Evolutionary conservation across 2,888 invertebrate genomes (phyloP).

Genomic region (Caenorhabditis imperialis): DNA sequence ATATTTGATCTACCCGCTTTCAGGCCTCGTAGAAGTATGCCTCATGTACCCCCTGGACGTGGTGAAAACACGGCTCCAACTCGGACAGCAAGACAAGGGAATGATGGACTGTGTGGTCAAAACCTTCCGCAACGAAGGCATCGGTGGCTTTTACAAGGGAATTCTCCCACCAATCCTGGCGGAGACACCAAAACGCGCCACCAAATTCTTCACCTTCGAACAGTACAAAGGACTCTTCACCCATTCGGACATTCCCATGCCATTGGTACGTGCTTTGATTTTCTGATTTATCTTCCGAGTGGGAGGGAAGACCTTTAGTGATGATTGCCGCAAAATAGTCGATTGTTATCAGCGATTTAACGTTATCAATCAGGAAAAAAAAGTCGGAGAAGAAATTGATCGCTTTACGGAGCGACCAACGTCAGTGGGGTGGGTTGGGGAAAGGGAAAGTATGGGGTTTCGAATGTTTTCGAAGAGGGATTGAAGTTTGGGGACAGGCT

Average conservation of each 20-base stretch:
- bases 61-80: conserved; percentile 90
- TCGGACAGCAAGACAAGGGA: conserved; percentile 84
- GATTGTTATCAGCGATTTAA: too few species aligned
- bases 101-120: conserved; percentile 90
- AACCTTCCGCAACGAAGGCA: conserved; percentile 90
- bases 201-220: conserved; percentile 94
- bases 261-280: conserved; percentile 42
- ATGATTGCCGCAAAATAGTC: too few species aligned
- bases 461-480: too few species aligned
- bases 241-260: conserved; percentile 80
- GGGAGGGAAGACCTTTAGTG: too few species aligned
- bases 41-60: conserved; percentile 96
- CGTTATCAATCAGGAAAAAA: too few species aligned
- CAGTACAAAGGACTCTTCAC: conserved; percentile 90
- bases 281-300: too few species aligned
- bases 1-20: conserved; percentile 13
- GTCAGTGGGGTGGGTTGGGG: too few species aligned
- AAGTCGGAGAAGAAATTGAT: too few species aligned
- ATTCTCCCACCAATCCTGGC: conserved; percentile 92
- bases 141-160: conserved; percentile 81
- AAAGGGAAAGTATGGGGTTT: too few species aligned
- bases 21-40: conserved; percentile 90
- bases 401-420: too few species aligned
- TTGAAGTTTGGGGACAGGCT: too few species aligned
- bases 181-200: conserved; percentile 94